Percentiles rank a stretch among this genome's conserved stretches.
phyloP scores from a whole-genome alignment of 1,140 invertebrate species.

The Radopholus similis region DNA sequence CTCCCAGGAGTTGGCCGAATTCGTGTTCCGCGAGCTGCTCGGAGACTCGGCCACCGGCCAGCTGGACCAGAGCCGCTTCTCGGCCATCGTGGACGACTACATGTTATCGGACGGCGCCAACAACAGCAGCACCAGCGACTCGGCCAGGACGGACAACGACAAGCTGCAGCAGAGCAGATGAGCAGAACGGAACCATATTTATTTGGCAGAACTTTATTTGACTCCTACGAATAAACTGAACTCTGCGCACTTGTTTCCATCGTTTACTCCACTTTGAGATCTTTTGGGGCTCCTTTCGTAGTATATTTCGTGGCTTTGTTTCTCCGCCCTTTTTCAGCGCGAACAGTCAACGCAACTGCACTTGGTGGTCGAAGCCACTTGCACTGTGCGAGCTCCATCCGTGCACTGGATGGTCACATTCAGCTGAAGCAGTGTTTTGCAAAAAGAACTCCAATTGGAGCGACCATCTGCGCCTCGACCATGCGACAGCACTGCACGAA shows the following conservation, averaged over 20 bases:
- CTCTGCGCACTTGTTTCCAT: no score
- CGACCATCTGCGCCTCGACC: slow-evolving; percentile 2
- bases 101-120: slow-evolving; percentile 33
- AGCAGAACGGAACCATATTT: background rate
- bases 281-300: no score
- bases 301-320: no score
- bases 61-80: slow-evolving; percentile 49
- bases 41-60: slow-evolving; percentile 56
- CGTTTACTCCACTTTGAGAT: no score
- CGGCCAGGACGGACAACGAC: background rate
- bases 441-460: background rate
- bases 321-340: no score
- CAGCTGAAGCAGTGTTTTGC: background rate
- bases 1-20: slow-evolving; percentile 53
- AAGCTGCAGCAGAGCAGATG: background rate
- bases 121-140: background rate
- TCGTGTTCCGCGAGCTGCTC: slow-evolving; percentile 53
- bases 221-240: no score
- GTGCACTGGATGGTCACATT: background rate
- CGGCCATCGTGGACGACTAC: slow-evolving; percentile 59
- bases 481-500: background rate
- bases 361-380: background rate
- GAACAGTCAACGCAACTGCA: slow-evolving; percentile 1
- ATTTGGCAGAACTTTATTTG: background rate
- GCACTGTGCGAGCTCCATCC: background rate